phyloP scores from a whole-genome alignment of 2,113 vertebrate species.

The Tragelaphus strepsiceros region DNA sequence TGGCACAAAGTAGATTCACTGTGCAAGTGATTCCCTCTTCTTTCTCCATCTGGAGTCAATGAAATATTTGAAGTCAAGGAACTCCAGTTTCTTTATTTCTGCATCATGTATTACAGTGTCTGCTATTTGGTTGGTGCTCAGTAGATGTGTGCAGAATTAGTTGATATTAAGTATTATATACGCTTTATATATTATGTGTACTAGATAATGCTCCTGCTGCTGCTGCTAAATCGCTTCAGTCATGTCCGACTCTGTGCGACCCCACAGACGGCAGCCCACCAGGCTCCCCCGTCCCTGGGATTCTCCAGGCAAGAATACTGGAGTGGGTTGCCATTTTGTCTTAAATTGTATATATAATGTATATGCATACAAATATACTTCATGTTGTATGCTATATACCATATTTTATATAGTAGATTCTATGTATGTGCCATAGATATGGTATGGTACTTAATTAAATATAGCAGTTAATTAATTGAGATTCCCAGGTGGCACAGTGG shows the following conservation, averaged over 20 bases:
- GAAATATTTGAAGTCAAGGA: background rate
- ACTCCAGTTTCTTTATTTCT: background rate
- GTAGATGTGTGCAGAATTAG: slow-evolving; percentile 12
- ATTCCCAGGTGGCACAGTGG: background rate
- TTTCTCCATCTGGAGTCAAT: background rate
- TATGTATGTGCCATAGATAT: background rate
- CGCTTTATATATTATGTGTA: background rate
- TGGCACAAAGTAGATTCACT: background rate
- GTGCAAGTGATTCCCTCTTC: background rate
- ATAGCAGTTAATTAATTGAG: background rate
- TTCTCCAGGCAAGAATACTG: too few species aligned
- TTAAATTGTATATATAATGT: background rate
- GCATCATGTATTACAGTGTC: background rate
- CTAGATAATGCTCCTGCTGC: background rate
- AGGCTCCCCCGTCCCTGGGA: too few species aligned
- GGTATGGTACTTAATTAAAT: background rate
- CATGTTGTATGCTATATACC: background rate
- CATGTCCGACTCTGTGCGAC: too few species aligned
- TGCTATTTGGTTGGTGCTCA: background rate
- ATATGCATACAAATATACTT: background rate
- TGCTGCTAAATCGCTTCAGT: too few species aligned
- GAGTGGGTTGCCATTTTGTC: too few species aligned
- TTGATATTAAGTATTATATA: background rate
- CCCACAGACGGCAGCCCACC: too few species aligned
- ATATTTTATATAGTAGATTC: background rate